Conservation (phyloP, 2,113 vertebrate species). For the Sander vitreus region DNA sequence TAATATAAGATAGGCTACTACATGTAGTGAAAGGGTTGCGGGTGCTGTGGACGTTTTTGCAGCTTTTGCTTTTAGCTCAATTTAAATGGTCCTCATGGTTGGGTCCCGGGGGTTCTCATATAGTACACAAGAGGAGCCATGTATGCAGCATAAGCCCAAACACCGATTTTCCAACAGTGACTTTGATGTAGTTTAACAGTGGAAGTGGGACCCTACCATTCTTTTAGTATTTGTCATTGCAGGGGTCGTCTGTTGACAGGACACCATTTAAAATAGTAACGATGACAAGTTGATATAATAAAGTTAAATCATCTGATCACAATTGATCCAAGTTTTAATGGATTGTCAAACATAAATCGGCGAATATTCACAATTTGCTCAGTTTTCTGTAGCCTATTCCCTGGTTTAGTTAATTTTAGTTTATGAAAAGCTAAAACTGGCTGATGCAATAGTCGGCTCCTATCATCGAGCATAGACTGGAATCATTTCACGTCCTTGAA, state of each 20-base stretch:
- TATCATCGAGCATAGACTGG: neutral
- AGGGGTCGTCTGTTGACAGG: neutral
- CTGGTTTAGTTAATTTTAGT: neutral
- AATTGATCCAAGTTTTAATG: neutral
- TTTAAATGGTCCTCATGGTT: neutral
- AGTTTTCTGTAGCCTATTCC: neutral
- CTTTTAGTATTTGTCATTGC: neutral
- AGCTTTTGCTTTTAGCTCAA: neutral
- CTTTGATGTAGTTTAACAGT: neutral
- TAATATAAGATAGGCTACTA: too few species aligned
- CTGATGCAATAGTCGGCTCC: constrained; percentile 35
- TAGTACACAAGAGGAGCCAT: rapidly evolving
- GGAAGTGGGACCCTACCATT: rapidly evolving
- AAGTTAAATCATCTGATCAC: neutral
- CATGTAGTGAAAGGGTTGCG: neutral
- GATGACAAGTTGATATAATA: neutral
- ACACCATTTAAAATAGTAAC: neutral
- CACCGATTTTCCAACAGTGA: constrained; percentile 12
- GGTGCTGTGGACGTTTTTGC: neutral
- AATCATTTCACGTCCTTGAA: neutral
- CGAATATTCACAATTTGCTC: neutral
- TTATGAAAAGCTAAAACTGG: neutral
- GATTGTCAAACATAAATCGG: constrained; percentile 9
- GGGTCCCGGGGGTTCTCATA: neutral
- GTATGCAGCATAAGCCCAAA: constrained; percentile 20